Percentiles rank a stretch among this genome's conserved stretches.
Evolutionary conservation across 2,888 invertebrate genomes (phyloP).

Genomic region (Rambutsinella grinnellia): DNA sequence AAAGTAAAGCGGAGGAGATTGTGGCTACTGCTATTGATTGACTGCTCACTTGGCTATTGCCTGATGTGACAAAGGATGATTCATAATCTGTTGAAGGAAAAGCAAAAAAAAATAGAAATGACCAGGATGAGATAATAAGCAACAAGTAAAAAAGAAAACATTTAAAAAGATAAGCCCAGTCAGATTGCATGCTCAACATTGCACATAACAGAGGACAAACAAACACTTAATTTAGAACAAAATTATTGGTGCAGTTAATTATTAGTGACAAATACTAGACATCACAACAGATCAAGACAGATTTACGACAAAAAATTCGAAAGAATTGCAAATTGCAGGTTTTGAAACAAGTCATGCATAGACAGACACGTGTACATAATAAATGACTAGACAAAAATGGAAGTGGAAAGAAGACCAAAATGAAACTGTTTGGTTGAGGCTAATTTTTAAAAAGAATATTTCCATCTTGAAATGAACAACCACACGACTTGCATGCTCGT

Average conservation of each 20-base stretch:
- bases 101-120: conserved; percentile 3
- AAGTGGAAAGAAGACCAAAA: not conserved
- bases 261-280: too few relatives aligned
- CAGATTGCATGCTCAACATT: conserved; percentile 18
- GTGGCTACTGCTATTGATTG: conserved; percentile 64
- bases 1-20: conserved; percentile 62
- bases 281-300: too few relatives aligned
- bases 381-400: not conserved
- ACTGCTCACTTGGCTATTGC: conserved; percentile 50
- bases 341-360: too few relatives aligned
- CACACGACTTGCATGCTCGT: not conserved
- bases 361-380: too few relatives aligned
- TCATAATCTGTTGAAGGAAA: conserved; percentile 51
- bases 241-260: too few relatives aligned
- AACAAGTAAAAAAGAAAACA: not conserved
- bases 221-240: too few relatives aligned
- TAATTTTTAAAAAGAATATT: not conserved
- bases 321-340: too few relatives aligned
- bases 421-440: conserved; percentile 1
- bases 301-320: too few relatives aligned
- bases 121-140: not conserved
- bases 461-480: not conserved
- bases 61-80: conserved; percentile 53
- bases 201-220: conserved; percentile 4
- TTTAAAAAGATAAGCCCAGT: conserved; percentile 47